Evolutionary conservation across 2,797 vertebrate species (phyloP), one percentile per base, ranked within the genome.

Genomic region (Acipenser ruthenus): DNA sequence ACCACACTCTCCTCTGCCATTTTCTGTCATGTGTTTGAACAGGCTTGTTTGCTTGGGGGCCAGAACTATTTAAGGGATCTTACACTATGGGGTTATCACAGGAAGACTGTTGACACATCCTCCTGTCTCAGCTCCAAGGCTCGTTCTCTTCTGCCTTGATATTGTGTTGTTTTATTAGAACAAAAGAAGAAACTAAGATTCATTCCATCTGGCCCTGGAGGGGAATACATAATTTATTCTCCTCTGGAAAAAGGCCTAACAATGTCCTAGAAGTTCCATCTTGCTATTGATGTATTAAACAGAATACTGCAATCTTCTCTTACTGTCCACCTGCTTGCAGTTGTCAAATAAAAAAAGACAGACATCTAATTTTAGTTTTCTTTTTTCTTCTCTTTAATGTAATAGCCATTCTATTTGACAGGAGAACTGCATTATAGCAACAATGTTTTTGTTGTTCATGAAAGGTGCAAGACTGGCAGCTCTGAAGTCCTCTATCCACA

Each of bases 61-160:
- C 82, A 81, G 72, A 78, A 87, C 89, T 89, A 90, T 89, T 92
- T 91, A 82, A 84, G 86, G 88, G 80, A 69, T 74, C 82, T 90
- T 85, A 91, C 82, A 80, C 86, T 84, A 86, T 77, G 81, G 77
- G 78, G 80, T 79, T 83, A 83, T 84, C 84, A 79, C 72, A 83
- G 79, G 77, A 77, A 84, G 83, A 80, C 68, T 64, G 81, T 75
- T 72, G 84, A 6, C 63, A 7, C 23, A 5, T 4, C 37, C 37
- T 8, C 8, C 37, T 47, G 6, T 1, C 37, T 37, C 50, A 9
- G 58, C 7, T 60, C 63, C 52, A 7, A 47, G 12, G 15, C 7
- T 11, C 7, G 13, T 15, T 13, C 18, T 65, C 61, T 18, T 11
- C 12, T 4, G 62, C 58, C 49, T 37, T 37, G 37, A 64, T 62